phyloP scores from a whole-genome alignment of 2,888 invertebrate genomes.

The Phyllotreta cruciferae region DNA sequence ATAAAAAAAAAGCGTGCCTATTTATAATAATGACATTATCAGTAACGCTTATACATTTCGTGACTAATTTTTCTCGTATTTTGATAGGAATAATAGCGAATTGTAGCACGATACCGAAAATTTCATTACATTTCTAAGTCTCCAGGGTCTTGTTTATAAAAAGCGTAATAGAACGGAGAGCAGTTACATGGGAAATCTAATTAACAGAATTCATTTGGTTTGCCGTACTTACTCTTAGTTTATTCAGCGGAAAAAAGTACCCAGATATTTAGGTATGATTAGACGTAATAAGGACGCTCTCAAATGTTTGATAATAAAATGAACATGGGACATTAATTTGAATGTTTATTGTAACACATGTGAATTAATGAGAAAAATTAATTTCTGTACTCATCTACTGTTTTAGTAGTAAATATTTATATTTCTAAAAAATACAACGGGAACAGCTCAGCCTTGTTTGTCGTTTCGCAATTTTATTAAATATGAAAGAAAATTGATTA shows the following conservation, averaged over 20 bases:
- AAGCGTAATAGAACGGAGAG: slow-evolving; percentile 13
- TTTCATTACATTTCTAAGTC: slow-evolving; percentile 23
- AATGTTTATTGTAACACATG: too few species aligned
- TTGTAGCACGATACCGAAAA: slow-evolving; percentile 24
- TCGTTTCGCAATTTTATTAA: not conserved
- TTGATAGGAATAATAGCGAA: slow-evolving; percentile 11
- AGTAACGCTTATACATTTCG: slow-evolving; percentile 7
- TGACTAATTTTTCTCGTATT: slow-evolving; percentile 18
- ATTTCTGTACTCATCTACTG: too few species aligned
- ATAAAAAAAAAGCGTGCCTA: not conserved
- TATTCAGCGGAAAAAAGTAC: slow-evolving; percentile 19
- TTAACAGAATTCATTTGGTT: slow-evolving; percentile 22
- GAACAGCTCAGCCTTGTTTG: not conserved
- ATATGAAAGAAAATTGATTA: slow-evolving; percentile 1
- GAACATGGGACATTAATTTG: too few species aligned
- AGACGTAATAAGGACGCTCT: not conserved
- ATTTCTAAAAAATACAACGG: too few species aligned
- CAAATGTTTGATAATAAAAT: too few species aligned
- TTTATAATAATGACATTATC: slow-evolving; percentile 18
- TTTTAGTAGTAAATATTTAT: too few species aligned
- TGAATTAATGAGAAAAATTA: too few species aligned
- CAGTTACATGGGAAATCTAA: slow-evolving; percentile 16
- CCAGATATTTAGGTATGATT: slow-evolving; percentile 1
- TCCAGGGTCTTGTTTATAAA: slow-evolving; percentile 20
- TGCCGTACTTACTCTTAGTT: slow-evolving; percentile 4